Conservation (phyloP, 1,140 invertebrate species). For the Sitophilus oryzae region DNA sequence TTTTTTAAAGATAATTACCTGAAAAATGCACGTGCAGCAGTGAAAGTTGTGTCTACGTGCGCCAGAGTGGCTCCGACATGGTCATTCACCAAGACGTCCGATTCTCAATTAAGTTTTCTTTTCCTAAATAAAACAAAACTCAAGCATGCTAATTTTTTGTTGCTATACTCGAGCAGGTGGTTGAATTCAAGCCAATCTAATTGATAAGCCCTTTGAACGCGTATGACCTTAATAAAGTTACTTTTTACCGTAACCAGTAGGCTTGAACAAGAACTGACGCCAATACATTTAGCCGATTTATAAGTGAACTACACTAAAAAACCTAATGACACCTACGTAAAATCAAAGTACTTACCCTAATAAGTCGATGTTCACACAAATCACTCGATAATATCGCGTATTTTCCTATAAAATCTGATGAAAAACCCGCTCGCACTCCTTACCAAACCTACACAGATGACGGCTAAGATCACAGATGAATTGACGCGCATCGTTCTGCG, state of each 20-base stretch:
- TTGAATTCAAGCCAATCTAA: not conserved
- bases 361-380: conserved; percentile 20
- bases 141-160: too few species aligned
- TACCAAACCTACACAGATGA: conserved; percentile 43
- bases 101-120: too few species aligned
- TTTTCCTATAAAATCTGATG: conserved; percentile 29
- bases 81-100: conserved; percentile 17
- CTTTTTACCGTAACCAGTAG: conserved; percentile 16
- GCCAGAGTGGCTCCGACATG: conserved; percentile 9
- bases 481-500: conserved; percentile 29
- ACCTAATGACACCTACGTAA: conserved; percentile 32
- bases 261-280: conserved; percentile 31
- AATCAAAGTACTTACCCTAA: conserved; percentile 22
- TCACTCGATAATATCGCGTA: conserved; percentile 33
- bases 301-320: conserved; percentile 39
- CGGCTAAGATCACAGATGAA: conserved; percentile 35
- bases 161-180: too few species aligned
- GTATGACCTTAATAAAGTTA: conserved; percentile 13
- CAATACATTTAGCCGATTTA: conserved; percentile 33
- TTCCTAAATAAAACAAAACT: too few species aligned
- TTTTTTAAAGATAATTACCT: conserved; percentile 8
- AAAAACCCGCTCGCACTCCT: conserved; percentile 32
- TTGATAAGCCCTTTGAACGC: not conserved
- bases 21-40: conserved; percentile 20
- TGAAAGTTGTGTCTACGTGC: conserved; percentile 26